Base-by-base conservation (phyloP, 2,797 vertebrate genomes). In the Triplophysa bombifrons region DNA sequence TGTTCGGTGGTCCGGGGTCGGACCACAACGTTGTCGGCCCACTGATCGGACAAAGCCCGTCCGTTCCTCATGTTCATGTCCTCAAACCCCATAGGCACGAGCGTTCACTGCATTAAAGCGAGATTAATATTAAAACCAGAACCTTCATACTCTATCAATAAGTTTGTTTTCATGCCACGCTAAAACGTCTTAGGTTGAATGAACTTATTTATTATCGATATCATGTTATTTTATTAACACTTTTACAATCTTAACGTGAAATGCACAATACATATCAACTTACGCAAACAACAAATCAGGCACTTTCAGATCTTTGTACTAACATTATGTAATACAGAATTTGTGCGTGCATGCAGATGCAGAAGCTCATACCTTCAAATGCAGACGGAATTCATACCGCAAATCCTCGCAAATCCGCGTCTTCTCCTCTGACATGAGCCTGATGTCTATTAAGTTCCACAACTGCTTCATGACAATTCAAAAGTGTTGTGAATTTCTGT, bases 1-100 rank as follows among this genome's bases (percentile, higher is more conserved):
- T 94, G 93, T 90, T 97, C 96, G 0, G 96, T 95, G 84, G 95
- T 96, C 78, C 96, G 94, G 68, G 96, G 96, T 74, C 96, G 93
- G 81, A 92, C 94, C 82, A 92, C 94, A 86, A 94, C 93, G 0
- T 94, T 90, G 78, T 96, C 96, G 4, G 94, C 94, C 96, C 96
- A 96, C 86, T 95, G 94, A 90, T 95, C 96, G 66, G 96, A 93
- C 81, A 94, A 92, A 80, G 94, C 94, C 17, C 95, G 92, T 78
- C 97, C 94, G 80, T 95, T 94, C 78, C 95, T 90, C 93, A 94
- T 93, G 86, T 90, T 90, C 77, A 92, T 91, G 89, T 94, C 94
- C 84, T 97, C 96, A 3, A 95, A 94, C 86, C 96, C 96, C 93
- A 94, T 78, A 25, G 25, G 12, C 25, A 61, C 13, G 58, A 61